A percentile compares a stretch with the other conserved stretches of the same genome.
Evolutionary conservation across 2,113 vertebrate species (phyloP).

Genomic region (Martes martes): DNA sequence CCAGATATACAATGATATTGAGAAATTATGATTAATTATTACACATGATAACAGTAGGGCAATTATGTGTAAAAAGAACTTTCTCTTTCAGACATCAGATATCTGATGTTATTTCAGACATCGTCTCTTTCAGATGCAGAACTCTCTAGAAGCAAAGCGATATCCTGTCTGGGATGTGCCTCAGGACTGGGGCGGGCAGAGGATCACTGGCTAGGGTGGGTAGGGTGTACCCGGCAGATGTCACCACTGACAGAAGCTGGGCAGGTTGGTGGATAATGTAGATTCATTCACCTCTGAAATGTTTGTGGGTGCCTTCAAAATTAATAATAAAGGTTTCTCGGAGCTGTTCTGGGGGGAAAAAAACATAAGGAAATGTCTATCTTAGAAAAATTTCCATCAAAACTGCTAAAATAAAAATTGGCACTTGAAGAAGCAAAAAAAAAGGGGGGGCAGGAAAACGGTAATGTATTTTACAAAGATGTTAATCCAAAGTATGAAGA

Average conservation of each 20-base stretch:
- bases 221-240: background rate
- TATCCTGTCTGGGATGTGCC: background rate
- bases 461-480: background rate
- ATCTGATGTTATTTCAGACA: background rate
- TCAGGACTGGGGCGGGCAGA: background rate
- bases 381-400: slow-evolving; percentile 7
- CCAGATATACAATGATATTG: background rate
- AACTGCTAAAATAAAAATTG: background rate
- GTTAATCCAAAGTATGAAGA: background rate
- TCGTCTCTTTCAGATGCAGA: background rate
- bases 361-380: background rate
- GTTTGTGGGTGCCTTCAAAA: background rate
- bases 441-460: background rate
- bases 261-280: too few species aligned
- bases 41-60: background rate
- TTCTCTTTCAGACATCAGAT: background rate
- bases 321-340: background rate
- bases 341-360: background rate
- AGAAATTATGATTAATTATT: background rate
- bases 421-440: background rate
- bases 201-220: background rate
- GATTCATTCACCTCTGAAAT: background rate
- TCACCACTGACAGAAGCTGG: background rate
- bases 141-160: background rate
- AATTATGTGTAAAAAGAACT: background rate